These are phyloP conservation scores for Diglossa cyanea DNA, from an alignment of 2,797 vertebrate species.

Conservation along the genomic window DNA sequence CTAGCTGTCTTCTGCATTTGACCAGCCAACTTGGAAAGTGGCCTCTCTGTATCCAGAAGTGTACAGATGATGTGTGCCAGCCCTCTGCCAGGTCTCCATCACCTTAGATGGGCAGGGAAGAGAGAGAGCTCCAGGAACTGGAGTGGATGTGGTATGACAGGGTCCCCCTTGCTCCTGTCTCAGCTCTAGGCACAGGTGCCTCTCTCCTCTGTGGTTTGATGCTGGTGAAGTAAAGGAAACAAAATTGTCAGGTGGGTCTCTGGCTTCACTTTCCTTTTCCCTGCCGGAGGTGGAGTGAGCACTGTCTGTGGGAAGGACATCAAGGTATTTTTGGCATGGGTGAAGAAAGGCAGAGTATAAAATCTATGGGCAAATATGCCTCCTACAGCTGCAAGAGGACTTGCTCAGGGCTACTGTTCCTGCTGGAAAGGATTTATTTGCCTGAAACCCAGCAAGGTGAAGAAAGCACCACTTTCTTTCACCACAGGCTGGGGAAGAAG, in stretches of 20 bases:
- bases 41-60: neutral
- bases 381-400: neutral
- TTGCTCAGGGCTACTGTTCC: neutral
- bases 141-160: neutral
- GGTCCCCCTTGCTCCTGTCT: neutral
- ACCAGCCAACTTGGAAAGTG: neutral
- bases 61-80: neutral
- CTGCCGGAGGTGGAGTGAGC: neutral
- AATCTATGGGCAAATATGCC: neutral
- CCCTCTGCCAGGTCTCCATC: neutral
- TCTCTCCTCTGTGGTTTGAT: neutral
- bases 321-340: slow-evolving; percentile 9
- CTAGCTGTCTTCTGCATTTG: neutral
- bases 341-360: neutral
- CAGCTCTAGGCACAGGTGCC: neutral
- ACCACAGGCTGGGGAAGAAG: neutral
- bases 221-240: neutral
- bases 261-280: neutral
- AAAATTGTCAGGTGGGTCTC: neutral
- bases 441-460: neutral
- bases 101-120: fast-evolving
- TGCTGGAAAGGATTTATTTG: neutral
- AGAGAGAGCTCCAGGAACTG: neutral
- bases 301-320: neutral
- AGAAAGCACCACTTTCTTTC: neutral